phyloP scores from a whole-genome alignment of 2,888 invertebrate genomes.

The Acanthoscelides obtectus region DNA sequence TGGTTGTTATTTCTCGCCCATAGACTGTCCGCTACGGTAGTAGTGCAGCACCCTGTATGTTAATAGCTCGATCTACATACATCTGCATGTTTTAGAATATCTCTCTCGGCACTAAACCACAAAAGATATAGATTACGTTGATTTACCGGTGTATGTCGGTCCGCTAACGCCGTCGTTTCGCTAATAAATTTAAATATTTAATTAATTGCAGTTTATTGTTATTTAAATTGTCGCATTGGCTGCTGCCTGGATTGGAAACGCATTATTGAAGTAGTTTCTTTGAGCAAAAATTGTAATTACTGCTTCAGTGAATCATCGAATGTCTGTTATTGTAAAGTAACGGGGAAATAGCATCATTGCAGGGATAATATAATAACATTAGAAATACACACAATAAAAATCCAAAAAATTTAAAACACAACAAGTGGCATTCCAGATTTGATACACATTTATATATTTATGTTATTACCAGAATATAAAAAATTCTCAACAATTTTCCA shows the following conservation, averaged over 20 bases:
- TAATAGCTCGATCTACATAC: conserved; percentile 17
- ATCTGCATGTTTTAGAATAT: conserved; percentile 16
- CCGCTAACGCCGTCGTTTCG: conserved; percentile 5
- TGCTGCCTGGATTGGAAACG: not conserved
- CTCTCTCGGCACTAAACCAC: conserved; percentile 5
- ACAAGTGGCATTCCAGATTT: no score
- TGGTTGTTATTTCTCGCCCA: not conserved
- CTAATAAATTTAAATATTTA: conserved; percentile 14
- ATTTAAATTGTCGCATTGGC: conserved; percentile 7
- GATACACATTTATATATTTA: no score
- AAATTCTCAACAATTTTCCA: no score
- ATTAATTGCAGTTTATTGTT: conserved; percentile 15
- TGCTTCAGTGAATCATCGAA: no score
- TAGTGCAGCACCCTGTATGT: conserved; percentile 8
- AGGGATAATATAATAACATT: no score
- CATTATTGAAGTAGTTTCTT: not conserved
- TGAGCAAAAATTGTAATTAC: not conserved
- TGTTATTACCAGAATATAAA: no score
- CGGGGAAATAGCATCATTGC: no score
- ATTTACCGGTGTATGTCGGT: conserved; percentile 9
- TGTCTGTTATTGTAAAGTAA: no score
- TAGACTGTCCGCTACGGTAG: not conserved
- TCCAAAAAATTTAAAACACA: no score
- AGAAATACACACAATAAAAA: no score
- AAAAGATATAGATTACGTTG: conserved; percentile 12